Evolutionary conservation across 37 sponge, comb jelly and placozoan species (phyloP).

Genomic region (Diacarnus erythraeanus): DNA sequence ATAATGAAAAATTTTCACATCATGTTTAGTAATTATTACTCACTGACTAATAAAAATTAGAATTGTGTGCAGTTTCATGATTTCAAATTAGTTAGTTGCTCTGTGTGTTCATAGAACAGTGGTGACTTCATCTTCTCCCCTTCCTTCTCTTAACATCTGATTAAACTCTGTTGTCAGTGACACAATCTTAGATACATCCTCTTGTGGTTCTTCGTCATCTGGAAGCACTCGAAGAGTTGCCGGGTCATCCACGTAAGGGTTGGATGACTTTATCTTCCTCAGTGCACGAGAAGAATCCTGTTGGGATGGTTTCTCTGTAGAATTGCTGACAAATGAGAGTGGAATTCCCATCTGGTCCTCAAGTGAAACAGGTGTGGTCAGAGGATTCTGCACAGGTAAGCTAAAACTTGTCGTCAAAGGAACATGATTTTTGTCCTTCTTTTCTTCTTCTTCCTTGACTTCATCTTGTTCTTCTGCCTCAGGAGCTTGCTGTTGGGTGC

Average conservation of each 20-base stretch:
- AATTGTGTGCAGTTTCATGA: too few relatives aligned
- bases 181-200: neutral
- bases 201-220: neutral
- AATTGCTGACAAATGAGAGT: neutral
- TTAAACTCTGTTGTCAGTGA: neutral
- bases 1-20: too few relatives aligned
- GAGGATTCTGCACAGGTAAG: neutral
- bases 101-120: neutral
- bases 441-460: neutral
- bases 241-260: constrained; percentile 31
- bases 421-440: neutral
- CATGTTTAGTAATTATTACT: too few relatives aligned
- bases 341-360: constrained; percentile 2
- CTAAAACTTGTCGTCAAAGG: neutral
- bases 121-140: neutral
- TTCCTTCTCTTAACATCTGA: neutral
- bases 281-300: neutral
- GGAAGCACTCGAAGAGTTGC: neutral
- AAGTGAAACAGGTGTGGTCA: neutral
- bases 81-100: too few relatives aligned
- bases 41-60: too few relatives aligned
- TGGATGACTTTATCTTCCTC: neutral
- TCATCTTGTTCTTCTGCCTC: neutral
- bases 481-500: neutral
- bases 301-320: neutral